Conservation (phyloP, 1,140 invertebrate genomes). For the Ruditapes philippinarum region DNA sequence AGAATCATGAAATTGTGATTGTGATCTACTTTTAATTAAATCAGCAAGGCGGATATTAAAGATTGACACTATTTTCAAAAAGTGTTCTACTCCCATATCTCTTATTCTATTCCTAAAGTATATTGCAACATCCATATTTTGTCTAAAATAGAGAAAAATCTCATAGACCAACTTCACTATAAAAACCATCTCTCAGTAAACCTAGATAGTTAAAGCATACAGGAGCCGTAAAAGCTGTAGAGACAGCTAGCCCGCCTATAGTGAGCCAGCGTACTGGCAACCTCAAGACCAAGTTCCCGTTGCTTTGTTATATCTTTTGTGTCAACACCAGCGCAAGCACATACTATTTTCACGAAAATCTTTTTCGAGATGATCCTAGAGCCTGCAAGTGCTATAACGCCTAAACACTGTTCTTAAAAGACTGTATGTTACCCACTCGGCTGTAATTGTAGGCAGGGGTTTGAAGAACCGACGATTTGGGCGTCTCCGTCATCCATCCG, state of each 20-base stretch:
- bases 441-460: slow-evolving; percentile 31
- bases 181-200: slow-evolving; percentile 33
- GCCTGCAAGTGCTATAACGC: slow-evolving; percentile 12
- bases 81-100: too few relatives aligned
- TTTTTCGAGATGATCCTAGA: slow-evolving; percentile 56
- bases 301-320: slow-evolving; percentile 57
- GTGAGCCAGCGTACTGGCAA: slow-evolving; percentile 58
- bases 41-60: too few relatives aligned
- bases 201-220: slow-evolving; percentile 46
- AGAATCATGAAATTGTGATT: too few relatives aligned
- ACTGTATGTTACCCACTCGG: slow-evolving; percentile 43
- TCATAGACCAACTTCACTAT: slow-evolving; percentile 34
- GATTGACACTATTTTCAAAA: too few relatives aligned
- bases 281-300: slow-evolving; percentile 57
- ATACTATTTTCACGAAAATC: slow-evolving; percentile 60
- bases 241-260: slow-evolving; percentile 56
- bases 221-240: slow-evolving; percentile 45
- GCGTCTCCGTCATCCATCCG: slow-evolving; percentile 44
- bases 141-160: too few relatives aligned
- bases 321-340: slow-evolving; percentile 55
- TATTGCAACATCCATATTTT: slow-evolving; percentile 27
- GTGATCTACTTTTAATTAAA: too few relatives aligned
- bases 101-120: too few relatives aligned
- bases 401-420: slow-evolving; percentile 40
- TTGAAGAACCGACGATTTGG: background rate